Conservation (phyloP, 2,113 vertebrate genomes). For the Andinoacara biseriatus region DNA sequence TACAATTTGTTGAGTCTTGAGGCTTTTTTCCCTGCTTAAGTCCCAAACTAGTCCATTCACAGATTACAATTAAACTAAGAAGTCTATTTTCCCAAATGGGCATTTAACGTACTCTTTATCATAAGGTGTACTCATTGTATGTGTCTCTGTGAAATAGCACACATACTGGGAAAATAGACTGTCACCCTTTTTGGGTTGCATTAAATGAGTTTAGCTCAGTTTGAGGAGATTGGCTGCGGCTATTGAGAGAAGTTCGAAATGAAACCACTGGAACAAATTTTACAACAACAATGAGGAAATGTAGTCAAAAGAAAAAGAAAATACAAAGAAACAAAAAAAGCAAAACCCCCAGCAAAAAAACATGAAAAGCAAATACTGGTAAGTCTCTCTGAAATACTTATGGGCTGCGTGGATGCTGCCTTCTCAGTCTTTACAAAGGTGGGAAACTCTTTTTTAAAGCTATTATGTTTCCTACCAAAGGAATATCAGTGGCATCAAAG, state of each 20-base stretch:
- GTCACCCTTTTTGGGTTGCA: neutral
- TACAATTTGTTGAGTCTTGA: neutral
- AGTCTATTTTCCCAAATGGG: neutral
- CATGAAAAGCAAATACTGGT: neutral
- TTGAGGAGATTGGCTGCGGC: neutral
- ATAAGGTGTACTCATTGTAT: neutral
- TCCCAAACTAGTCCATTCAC: neutral
- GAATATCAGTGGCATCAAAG: neutral
- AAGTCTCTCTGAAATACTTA: neutral
- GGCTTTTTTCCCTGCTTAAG: neutral
- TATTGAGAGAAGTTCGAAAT: neutral
- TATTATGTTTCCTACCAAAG: neutral
- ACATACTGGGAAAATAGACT: neutral
- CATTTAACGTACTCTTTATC: neutral
- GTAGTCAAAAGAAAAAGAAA: neutral
- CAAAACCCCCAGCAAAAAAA: neutral
- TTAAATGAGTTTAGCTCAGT: neutral
- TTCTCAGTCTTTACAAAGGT: neutral
- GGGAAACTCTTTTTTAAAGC: neutral
- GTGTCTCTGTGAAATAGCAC: neutral
- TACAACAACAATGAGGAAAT: neutral
- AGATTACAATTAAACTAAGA: neutral
- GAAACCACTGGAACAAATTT: neutral
- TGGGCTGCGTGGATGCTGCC: neutral
- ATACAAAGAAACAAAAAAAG: neutral